Base-by-base conservation (phyloP, 2,113 vertebrate genomes). In the Pteronura brasiliensis region DNA sequence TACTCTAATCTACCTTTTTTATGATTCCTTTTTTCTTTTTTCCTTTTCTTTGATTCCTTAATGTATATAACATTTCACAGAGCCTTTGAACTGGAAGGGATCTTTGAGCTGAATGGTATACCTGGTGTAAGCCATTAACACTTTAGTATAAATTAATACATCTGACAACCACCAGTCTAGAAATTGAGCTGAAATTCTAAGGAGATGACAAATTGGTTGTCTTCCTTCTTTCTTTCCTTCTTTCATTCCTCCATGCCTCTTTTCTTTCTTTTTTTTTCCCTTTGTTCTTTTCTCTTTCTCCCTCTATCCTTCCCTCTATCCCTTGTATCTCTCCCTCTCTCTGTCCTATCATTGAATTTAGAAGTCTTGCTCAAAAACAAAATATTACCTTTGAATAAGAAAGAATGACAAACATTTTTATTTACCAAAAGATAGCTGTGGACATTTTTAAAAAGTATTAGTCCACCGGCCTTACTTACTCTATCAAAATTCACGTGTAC, bases 61-160 rank as follows among this genome's bases (percentile, higher is more conserved):
- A 39, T 67, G 6, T 55, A 77, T 10, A 87, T 11, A 82, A 39
- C 5, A 61, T 85, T 77, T 88, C 77, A 96, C 21, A 74, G 42
- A 91, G 39, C 31, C 36, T 77, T 88, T 59, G 74, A 67, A 7
- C 13, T 80, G 21, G 25, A 89, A 74, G 36, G 39, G 36, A 85
- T 55, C 20, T 79, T 61, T 92, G 74, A 47, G 14, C 15, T 47
- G 71, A 34, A 52, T 21, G 36, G 3, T 36, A 39, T 44, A 82
- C 36, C 11, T 76, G 9, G 74, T 65, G 47, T 93, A 77, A 92
- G 59, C 81, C 93, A 94, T 90, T 95, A 87, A 96, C 63, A 96
- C 72, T 95, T 90, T 94, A 95, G 95, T 94, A 91, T 93, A 88
- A 95, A 94, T 69, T 88, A 97, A 96, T 44, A 34, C 25, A 31